Conservation (phyloP, 2,797 vertebrate genomes). For the Schizopygopsis malacanthus region DNA sequence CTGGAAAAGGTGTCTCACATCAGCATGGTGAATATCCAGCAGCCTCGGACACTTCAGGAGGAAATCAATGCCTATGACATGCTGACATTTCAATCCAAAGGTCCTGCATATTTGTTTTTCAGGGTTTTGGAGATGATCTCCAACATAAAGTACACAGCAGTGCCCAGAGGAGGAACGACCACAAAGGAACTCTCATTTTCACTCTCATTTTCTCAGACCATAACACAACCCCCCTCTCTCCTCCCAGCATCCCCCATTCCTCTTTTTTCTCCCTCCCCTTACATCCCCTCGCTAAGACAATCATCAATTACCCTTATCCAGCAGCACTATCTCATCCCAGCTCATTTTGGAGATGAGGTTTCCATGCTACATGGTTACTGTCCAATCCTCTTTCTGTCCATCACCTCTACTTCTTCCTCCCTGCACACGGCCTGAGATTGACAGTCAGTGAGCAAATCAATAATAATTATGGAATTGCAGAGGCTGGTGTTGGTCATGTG, state of each 20-base stretch:
- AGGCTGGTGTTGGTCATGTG: conserved; percentile 82
- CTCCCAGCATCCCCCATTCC: conserved; percentile 29
- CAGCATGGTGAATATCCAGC: conserved; percentile 46
- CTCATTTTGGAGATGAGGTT: conserved; percentile 91
- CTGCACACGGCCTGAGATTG: conserved; percentile 82
- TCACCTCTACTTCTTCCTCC: conserved; percentile 82
- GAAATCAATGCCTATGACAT: conserved; percentile 65
- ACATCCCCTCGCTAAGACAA: conserved; percentile 83
- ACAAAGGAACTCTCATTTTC: conserved; percentile 68
- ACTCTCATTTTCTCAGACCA: conserved; percentile 68
- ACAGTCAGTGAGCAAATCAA: conserved; percentile 93
- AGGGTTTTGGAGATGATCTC: conserved; percentile 72
- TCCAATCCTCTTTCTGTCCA: conserved; percentile 92
- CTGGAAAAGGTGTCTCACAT: conserved; percentile 49
- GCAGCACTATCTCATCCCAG: conserved; percentile 88
- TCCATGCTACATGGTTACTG: conserved; percentile 88
- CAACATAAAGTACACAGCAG: conserved; percentile 66
- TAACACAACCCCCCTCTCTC: conserved; percentile 53
- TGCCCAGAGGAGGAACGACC: conserved; percentile 72
- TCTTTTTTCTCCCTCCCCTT: conserved; percentile 50
- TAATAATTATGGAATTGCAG: conserved; percentile 95
- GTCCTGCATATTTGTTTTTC: conserved; percentile 72
- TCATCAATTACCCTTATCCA: conserved; percentile 96
- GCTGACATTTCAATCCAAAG: conserved; percentile 70
- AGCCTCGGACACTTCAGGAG: conserved; percentile 53